Evolutionary conservation across 2,888 invertebrate species (phyloP), one percentile per base, ranked within the genome.

Genomic region (Dolomedes plantarius): DNA sequence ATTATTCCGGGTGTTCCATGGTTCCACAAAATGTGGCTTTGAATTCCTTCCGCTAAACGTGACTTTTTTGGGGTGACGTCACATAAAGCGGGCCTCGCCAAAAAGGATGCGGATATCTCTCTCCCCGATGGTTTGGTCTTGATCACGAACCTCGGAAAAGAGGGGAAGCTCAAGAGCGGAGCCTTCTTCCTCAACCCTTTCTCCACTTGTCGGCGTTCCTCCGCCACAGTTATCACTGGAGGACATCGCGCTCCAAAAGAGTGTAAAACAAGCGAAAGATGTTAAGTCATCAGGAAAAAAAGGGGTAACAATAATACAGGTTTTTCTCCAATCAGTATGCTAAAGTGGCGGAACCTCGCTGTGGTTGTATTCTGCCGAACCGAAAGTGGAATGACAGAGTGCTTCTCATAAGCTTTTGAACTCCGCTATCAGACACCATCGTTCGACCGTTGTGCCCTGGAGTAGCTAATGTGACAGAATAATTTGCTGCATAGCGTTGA

Each of bases 21-120:
- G 16, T 31, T 65, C 32, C 67, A 67, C 23, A 31, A 67, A 67
- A 67, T 9, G 36, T 36, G 36, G 36, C 67, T 67, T 67, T 36
- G 36, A 31, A 67, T 67, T 67, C 32, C 56, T 56, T 23, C 56
- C 23, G 56, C 56, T 23, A 56, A 74, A 81, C 81, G 81, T 81
- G 81, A 81, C 81, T 81, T 81, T 81, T 81, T 27, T 27, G 31
- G 19, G 74, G 39, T 74, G 81, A 81, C 74, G 74, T 81, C 81
- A 74, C 74, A 68, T 11, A 19, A 46, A 36, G 64, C 19, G 28
- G 29, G 31, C 29, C 13, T 31, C 41, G 67, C 27, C 36, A 50
- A 31, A 50, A 71, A 41, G 19, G 27, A 50, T 23, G n/a, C 31
- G 72, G 64, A 56, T 23, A 56, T 56, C 56, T 56, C 23, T 46